Conservation (phyloP, 2,797 vertebrate genomes). For the Urophycis tenuis region DNA sequence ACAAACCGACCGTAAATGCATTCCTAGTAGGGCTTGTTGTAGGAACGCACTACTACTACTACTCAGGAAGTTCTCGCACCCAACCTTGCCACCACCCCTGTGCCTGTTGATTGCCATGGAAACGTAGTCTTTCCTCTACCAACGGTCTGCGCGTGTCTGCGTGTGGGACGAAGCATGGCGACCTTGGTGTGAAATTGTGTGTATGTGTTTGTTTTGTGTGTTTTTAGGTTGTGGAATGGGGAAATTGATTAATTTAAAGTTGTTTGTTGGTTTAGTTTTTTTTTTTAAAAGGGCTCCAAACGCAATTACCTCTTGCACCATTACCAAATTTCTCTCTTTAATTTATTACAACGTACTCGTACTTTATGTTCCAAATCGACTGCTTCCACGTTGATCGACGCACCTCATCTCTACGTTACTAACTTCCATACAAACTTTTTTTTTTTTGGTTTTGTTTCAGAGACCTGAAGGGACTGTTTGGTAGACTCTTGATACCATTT, state of each 20-base stretch:
- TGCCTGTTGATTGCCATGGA: background rate
- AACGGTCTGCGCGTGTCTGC: background rate
- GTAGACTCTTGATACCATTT: conserved; percentile 5
- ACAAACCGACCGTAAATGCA: background rate
- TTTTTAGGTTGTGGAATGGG: background rate
- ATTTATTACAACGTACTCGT: background rate
- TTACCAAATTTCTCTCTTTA: conserved; percentile 6
- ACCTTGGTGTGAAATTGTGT: background rate
- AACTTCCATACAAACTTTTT: conserved; percentile 7
- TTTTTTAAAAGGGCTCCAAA: conserved; percentile 34
- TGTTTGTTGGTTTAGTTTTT: too few relatives aligned
- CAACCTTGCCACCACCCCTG: background rate
- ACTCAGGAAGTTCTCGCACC: conserved; percentile 2
- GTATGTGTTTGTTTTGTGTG: background rate
- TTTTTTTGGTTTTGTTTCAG: background rate
- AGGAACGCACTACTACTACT: background rate
- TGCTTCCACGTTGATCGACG: conserved; percentile 15
- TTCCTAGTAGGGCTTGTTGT: background rate
- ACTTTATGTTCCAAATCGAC: background rate
- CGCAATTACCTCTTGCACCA: conserved; percentile 14
- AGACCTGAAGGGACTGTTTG: conserved; percentile 20
- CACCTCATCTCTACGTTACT: conserved; percentile 19
- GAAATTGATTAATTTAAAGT: background rate
- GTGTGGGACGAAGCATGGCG: background rate
- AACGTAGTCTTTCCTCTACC: background rate